Percentiles rank a stretch among this genome's conserved stretches.
Evolutionary conservation across 2,888 invertebrate genomes (phyloP).

Genomic region (Sthenelais limicola): DNA sequence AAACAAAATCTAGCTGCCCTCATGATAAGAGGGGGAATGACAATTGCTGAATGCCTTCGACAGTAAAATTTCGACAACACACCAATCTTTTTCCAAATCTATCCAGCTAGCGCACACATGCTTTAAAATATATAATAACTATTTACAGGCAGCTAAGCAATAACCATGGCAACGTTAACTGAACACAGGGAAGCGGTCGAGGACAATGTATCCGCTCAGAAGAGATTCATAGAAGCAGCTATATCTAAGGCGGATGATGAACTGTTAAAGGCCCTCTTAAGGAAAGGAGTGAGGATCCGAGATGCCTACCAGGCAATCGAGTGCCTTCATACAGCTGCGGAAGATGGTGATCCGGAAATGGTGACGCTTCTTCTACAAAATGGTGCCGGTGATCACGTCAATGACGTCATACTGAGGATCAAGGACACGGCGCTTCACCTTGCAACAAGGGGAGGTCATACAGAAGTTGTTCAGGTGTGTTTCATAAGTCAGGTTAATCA

Average conservation of each 20-base stretch:
- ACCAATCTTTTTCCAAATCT: too few relatives aligned
- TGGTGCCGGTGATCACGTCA: neutral
- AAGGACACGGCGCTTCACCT: slow-evolving; percentile 35
- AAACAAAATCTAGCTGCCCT: too few relatives aligned
- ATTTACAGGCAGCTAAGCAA: too few relatives aligned
- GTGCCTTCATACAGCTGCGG: slow-evolving; percentile 7
- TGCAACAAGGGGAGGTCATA: slow-evolving; percentile 1
- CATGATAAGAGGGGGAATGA: too few relatives aligned
- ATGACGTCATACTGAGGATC: slow-evolving; percentile 11
- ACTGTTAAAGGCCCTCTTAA: slow-evolving; percentile 5
- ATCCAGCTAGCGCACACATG: too few relatives aligned
- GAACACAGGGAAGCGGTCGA: neutral
- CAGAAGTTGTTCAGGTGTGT: neutral
- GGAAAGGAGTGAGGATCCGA: neutral
- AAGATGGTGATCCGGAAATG: slow-evolving; percentile 12
- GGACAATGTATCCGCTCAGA: neutral
- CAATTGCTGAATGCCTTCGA: too few relatives aligned
- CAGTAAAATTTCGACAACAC: too few relatives aligned
- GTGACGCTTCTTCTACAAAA: neutral
- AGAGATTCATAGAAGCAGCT: neutral
- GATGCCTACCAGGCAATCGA: neutral
- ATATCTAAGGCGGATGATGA: neutral
- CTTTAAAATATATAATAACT: too few relatives aligned
- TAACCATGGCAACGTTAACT: too few relatives aligned
- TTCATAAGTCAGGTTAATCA: too few relatives aligned